These are phyloP conservation scores for Clivina fossor DNA, from an alignment of 2,888 invertebrate genomes.

Conservation along the genomic window DNA sequence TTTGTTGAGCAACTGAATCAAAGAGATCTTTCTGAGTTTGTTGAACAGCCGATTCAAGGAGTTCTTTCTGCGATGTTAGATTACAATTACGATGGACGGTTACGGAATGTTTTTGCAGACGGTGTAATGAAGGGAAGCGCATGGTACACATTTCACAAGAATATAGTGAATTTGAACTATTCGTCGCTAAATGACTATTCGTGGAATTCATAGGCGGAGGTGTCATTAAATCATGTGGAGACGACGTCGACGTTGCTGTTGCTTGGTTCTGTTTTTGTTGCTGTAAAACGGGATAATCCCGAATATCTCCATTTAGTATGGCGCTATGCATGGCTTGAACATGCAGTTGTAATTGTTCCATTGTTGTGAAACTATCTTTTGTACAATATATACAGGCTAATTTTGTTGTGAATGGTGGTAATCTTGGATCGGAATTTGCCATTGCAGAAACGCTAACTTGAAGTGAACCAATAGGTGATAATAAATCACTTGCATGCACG, in stretches of 20 bases:
- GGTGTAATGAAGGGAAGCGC: constrained; percentile 65
- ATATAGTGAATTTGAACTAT: constrained; percentile 54
- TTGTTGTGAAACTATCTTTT: constrained; percentile 76
- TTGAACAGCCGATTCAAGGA: no score
- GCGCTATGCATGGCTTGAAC: constrained; percentile 79
- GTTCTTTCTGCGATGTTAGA: constrained; percentile 4
- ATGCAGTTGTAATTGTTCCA: constrained; percentile 83
- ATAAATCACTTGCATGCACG: constrained; percentile 52
- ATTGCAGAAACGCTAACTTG: constrained; percentile 29
- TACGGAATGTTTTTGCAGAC: constrained; percentile 66
- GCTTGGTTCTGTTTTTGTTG: no score
- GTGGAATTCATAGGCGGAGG: constrained; percentile 44
- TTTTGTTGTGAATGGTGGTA: constrained; percentile 45
- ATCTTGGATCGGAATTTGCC: constrained; percentile 47
- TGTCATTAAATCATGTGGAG: constrained; percentile 41
- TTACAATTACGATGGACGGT: constrained; percentile 50
- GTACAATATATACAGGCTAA: constrained; percentile 87
- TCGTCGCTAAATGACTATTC: constrained; percentile 24
- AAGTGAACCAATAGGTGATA: constrained; percentile 5
- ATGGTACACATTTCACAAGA: constrained; percentile 73
- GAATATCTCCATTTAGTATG: constrained; percentile 59
- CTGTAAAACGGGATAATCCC: constrained; percentile 30
- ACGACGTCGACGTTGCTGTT: background rate
- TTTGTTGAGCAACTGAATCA: constrained; percentile 2
- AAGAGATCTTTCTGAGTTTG: no score